A percentile compares a stretch with the other conserved stretches of the same genome.
These are phyloP conservation scores for Mustela nigripes DNA, from an alignment of 2,113 vertebrate species.

Conservation along the genomic window DNA sequence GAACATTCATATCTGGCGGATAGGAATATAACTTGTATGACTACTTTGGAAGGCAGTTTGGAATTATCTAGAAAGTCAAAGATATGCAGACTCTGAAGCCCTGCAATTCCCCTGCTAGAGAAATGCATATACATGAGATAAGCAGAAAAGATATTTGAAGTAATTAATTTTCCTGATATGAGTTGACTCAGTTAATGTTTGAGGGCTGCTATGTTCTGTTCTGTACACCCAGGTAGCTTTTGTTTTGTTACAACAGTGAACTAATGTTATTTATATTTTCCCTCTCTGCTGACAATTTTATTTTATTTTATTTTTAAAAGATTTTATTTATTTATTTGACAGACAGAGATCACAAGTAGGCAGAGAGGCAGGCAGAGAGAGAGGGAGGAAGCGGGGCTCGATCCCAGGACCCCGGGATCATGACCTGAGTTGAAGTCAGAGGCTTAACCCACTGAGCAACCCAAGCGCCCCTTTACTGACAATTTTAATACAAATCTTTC, in stretches of 20 bases:
- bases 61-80: slow-evolving; percentile 28
- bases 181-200: slow-evolving; percentile 30
- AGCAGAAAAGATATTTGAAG: neutral
- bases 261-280: slow-evolving; percentile 35
- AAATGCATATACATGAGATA: neutral
- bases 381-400: too few relatives aligned
- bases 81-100: neutral
- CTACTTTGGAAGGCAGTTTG: neutral
- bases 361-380: too few relatives aligned
- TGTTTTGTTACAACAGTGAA: neutral
- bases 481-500: slow-evolving; percentile 18
- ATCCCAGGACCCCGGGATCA: too few relatives aligned
- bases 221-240: neutral
- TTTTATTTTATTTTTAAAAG: too few relatives aligned
- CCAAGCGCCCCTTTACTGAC: neutral
- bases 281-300: slow-evolving; percentile 16
- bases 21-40: neutral
- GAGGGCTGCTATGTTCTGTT: neutral
- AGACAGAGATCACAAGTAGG: too few relatives aligned
- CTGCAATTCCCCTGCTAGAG: neutral
- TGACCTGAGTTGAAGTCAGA: too few relatives aligned
- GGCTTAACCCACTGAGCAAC: too few relatives aligned
- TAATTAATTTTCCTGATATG: slow-evolving; percentile 1
- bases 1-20: neutral
- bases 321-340: too few relatives aligned